Base-by-base conservation (phyloP, 1,140 invertebrate species). In the Eurosta solidaginis region DNA sequence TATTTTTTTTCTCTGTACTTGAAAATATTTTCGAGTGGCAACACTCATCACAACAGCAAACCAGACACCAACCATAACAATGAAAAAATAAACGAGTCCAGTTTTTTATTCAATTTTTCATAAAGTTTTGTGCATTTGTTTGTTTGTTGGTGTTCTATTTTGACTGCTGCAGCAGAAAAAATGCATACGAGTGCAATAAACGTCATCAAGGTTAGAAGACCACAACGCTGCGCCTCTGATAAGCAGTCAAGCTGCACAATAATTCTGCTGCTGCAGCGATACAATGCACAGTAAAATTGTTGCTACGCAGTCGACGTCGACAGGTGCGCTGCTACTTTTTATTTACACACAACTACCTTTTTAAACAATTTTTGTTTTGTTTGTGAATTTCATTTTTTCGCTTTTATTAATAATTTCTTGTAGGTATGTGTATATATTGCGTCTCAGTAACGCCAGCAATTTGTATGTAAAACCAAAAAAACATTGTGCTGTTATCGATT, bases 141-240 rank as follows among this genome's bases (percentile, higher is more conserved):
- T 27, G n/a, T n/a, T 36, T 68, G 20, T 68, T 68, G 36, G 59
- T 68, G 59, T 68, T 68, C 29, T 68, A 68, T 68, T 42, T 68
- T 22, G 59, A 68, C 59, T 22, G 17, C 59, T 40, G n/a, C n/a
- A n/a, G n/a, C n/a, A n/a, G n/a, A 29, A 22, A 74, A 74, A 74
- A 27, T 77, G 42, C 45, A 63, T 78, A 79, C 82, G 82, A 83
- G 82, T 83, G 82, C 82, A 83, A 83, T 83, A 83, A 83, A 83
- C 82, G 82, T 83, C 82, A 83, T 83, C 82, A 83, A 83, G 82
- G 82, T 82, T 82, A 82, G 45, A n/a, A 27, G 45, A 47, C 45
- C 33, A 47, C 75, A 20, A 36, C 47, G 50, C 22, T n/a, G n/a
- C n/a, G n/a, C n/a, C n/a, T n/a, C n/a, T n/a, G n/a, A 40, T 78